Percentiles rank a stretch among this genome's conserved stretches.
Evolutionary conservation across 2,888 invertebrate genomes (phyloP).

Genomic region (Pandemis cinnamomeana): DNA sequence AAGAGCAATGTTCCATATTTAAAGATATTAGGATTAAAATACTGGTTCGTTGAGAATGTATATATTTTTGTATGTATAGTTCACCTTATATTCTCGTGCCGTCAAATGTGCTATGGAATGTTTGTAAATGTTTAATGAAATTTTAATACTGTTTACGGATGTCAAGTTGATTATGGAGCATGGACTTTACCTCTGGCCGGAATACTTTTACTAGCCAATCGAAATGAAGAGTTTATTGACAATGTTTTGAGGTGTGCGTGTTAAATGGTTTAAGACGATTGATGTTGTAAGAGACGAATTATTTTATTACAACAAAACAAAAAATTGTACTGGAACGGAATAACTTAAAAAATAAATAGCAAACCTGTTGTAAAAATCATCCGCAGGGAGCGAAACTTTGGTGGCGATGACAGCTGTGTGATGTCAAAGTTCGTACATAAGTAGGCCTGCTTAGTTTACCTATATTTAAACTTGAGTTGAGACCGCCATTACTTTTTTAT

Average conservation of each 20-base stretch:
- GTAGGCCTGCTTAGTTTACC: no score
- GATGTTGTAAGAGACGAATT: neutral
- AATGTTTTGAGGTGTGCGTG: neutral
- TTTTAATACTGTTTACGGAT: neutral
- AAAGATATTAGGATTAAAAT: conserved; percentile 11
- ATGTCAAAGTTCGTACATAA: no score
- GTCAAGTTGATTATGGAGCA: no score
- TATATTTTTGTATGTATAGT: conserved; percentile 30
- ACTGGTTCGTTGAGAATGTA: conserved; percentile 3
- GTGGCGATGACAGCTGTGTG: no score
- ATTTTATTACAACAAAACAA: neutral
- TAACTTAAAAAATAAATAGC: neutral
- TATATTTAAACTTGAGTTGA: no score
- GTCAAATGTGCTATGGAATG: neutral
- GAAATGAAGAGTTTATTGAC: neutral
- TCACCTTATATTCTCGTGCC: conserved; percentile 1
- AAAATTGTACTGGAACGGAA: neutral
- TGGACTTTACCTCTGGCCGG: no score
- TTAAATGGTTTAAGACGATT: neutral
- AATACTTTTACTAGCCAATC: no score
- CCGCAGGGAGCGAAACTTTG: no score
- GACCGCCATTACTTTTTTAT: no score
- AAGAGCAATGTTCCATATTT: conserved; percentile 30
- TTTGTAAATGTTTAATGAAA: neutral
- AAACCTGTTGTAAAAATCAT: neutral